phyloP scores from a whole-genome alignment of 92 coral and sea anemone species.

The Diadumene lineata region DNA sequence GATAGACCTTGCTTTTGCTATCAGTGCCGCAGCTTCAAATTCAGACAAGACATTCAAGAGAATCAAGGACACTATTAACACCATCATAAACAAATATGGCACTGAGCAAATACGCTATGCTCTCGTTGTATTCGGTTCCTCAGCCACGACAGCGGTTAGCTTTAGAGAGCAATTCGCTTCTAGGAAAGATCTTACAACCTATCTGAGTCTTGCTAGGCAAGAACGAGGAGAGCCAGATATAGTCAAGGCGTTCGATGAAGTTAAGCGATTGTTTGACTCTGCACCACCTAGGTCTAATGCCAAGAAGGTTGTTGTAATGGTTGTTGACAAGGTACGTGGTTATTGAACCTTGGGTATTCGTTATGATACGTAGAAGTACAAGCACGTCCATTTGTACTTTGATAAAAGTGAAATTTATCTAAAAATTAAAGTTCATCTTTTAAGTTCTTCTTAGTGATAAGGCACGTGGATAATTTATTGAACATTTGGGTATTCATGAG shows the following conservation, averaged over 20 bases:
- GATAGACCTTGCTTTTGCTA: constrained; percentile 52
- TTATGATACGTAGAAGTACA: too few relatives aligned
- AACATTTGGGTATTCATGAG: too few relatives aligned
- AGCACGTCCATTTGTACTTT: too few relatives aligned
- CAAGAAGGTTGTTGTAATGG: constrained; percentile 69
- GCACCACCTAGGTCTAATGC: constrained; percentile 70
- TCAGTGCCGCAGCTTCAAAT: constrained; percentile 46
- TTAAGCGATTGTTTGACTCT: constrained; percentile 39
- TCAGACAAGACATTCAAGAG: constrained; percentile 49
- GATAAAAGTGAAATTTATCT: too few relatives aligned
- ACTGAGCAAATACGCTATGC: constrained; percentile 40
- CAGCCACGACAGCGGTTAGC: constrained; percentile 18
- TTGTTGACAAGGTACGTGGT: constrained; percentile 49
- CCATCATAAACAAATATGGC: constrained; percentile 58
- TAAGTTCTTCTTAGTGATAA: too few relatives aligned
- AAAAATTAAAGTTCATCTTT: too few relatives aligned
- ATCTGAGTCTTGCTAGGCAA: constrained; percentile 26
- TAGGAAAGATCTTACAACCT: constrained; percentile 26
- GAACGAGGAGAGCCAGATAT: constrained; percentile 58
- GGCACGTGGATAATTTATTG: too few relatives aligned
- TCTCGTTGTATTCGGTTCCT: constrained; percentile 28
- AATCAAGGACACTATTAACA: constrained; percentile 33
- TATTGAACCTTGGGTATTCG: too few relatives aligned
- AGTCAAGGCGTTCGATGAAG: constrained; percentile 52
- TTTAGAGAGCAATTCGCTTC: constrained; percentile 26